Conservation (phyloP, 2,113 vertebrate species). For the Pangasianodon gigas region DNA sequence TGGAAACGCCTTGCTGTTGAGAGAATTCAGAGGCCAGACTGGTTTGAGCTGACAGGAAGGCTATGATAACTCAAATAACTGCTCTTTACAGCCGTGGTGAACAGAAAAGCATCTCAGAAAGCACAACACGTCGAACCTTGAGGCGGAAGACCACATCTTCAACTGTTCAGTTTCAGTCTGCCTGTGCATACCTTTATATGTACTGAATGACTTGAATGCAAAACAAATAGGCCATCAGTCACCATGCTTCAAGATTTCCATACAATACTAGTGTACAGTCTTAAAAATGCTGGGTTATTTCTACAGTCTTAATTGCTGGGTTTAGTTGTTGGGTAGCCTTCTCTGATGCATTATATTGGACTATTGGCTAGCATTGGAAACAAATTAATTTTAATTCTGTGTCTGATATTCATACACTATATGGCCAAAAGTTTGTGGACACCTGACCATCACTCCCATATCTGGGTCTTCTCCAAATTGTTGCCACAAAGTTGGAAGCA, state of each 20-base stretch:
- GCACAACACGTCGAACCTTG: background rate
- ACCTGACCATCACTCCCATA: no score
- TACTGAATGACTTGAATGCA: background rate
- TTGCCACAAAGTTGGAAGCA: no score
- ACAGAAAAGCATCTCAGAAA: background rate
- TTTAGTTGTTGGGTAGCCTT: background rate
- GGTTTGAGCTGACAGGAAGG: background rate
- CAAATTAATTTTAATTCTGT: background rate
- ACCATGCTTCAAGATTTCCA: background rate
- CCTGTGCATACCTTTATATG: background rate
- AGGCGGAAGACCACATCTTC: background rate
- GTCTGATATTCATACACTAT: background rate
- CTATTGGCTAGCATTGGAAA: background rate
- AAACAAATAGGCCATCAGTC: background rate
- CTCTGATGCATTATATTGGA: background rate
- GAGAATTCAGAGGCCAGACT: background rate
- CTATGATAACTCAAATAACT: background rate
- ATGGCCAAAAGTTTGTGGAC: no score
- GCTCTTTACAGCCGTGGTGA: background rate
- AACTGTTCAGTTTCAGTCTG: background rate
- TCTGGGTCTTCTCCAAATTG: no score
- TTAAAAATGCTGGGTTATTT: background rate
- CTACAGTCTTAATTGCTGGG: background rate
- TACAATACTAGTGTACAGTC: background rate
- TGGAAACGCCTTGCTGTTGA: background rate